phyloP scores from a whole-genome alignment of 2,113 vertebrate species.

The Salvelinus fontinalis region DNA sequence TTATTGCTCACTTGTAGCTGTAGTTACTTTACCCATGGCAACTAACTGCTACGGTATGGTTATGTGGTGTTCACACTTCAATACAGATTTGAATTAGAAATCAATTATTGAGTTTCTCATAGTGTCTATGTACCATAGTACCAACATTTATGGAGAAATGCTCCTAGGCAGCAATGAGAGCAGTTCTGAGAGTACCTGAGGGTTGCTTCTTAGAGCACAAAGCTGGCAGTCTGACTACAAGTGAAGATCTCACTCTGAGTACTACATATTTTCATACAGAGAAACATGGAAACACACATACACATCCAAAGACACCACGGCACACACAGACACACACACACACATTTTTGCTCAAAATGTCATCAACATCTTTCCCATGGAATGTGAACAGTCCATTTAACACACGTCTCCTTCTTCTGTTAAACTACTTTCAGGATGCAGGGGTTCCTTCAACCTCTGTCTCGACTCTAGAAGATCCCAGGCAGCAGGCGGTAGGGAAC shows the following conservation, averaged over 20 bases:
- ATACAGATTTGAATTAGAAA: neutral
- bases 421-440: neutral
- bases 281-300: neutral
- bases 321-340: neutral
- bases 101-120: neutral
- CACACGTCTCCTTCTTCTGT: neutral
- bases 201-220: too few relatives aligned
- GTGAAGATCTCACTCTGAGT: too few relatives aligned
- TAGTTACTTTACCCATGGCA: neutral
- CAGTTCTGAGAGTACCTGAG: neutral
- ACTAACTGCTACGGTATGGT: neutral
- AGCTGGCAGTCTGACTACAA: too few relatives aligned
- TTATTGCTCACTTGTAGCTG: neutral
- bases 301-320: neutral
- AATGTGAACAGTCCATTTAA: neutral
- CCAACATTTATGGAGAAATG: neutral
- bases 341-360: neutral
- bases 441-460: neutral
- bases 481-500: slow-evolving; percentile 88
- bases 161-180: neutral
- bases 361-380: too few relatives aligned
- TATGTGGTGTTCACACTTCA: neutral
- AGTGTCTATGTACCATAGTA: neutral
- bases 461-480: slow-evolving; percentile 75
- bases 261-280: neutral